A percentile compares a stretch with the other conserved stretches of the same genome.
Evolutionary conservation across 2,797 vertebrate genomes (phyloP).

Genomic region (Accipiter superciliosus): DNA sequence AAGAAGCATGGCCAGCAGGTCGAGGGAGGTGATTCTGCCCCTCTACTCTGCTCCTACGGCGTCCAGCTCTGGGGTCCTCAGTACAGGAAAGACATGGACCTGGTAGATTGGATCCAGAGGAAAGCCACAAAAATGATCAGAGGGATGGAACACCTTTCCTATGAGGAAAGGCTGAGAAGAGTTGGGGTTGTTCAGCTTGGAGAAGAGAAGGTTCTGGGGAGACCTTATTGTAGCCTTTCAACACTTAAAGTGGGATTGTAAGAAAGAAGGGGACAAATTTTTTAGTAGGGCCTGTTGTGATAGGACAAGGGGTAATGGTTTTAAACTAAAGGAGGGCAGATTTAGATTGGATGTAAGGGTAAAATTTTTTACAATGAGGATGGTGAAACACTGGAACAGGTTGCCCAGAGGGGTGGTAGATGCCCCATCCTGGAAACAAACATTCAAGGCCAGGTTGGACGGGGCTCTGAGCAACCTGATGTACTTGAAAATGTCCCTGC

Average conservation of each 20-base stretch:
- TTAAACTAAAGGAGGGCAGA: not conserved
- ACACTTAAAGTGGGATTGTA: not conserved
- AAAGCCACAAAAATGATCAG: too few relatives aligned
- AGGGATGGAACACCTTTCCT: too few relatives aligned
- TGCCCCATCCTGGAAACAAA: not conserved
- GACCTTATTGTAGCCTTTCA: too few relatives aligned
- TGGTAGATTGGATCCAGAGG: too few relatives aligned
- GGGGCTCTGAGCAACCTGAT: not conserved
- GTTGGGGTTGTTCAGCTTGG: too few relatives aligned
- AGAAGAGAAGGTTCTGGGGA: too few relatives aligned
- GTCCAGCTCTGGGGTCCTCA: too few relatives aligned
- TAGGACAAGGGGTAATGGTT: not conserved
- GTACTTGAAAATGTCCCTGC: not conserved
- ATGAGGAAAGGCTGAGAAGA: too few relatives aligned
- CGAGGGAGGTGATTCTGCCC: too few relatives aligned
- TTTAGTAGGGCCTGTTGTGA: not conserved
- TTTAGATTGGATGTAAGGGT: not conserved
- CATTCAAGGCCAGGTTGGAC: not conserved
- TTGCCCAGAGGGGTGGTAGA: not conserved
- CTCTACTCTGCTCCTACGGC: too few relatives aligned
- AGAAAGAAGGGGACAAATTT: not conserved
- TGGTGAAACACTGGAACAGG: not conserved
- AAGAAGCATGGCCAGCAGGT: too few relatives aligned
- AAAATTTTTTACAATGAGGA: not conserved
- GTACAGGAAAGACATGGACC: too few relatives aligned